These are phyloP conservation scores for Oreamnos americanus DNA, from an alignment of 2,113 vertebrate genomes.

Conservation along the genomic window DNA sequence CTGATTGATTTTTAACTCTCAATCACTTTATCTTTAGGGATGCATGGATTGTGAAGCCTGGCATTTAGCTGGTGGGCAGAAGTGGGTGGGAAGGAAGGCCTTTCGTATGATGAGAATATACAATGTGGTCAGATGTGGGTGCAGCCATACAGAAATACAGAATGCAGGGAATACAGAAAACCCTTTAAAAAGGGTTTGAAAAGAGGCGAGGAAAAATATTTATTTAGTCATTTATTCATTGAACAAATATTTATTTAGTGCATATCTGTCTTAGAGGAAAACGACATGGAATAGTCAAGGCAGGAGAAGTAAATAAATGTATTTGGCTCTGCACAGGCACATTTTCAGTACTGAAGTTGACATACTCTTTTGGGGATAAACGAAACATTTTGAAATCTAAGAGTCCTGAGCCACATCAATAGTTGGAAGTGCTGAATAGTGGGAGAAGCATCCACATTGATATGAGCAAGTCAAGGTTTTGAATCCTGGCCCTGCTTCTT, in stretches of 20 bases:
- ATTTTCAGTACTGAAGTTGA: not conserved
- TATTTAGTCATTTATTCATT: not conserved
- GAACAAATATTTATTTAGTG: not conserved
- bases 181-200: not conserved
- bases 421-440: not conserved
- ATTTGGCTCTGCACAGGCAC: not conserved
- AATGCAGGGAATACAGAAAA: not conserved
- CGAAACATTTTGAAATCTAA: not conserved
- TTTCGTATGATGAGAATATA: not conserved
- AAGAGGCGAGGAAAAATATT: not conserved
- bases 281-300: not conserved
- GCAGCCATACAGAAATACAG: not conserved
- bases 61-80: not conserved
- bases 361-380: not conserved
- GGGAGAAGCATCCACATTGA: rapidly evolving
- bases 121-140: not conserved
- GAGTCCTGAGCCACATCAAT: not conserved
- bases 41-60: not conserved
- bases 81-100: not conserved
- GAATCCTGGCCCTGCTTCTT: not conserved
- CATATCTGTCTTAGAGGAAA: not conserved
- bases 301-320: not conserved
- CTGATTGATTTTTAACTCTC: not conserved
- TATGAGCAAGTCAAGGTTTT: not conserved
- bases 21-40: not conserved